A percentile compares a stretch with the other conserved stretches of the same genome.
phyloP scores from a whole-genome alignment of 2,113 vertebrate genomes.

The Periophthalmus modestus region DNA sequence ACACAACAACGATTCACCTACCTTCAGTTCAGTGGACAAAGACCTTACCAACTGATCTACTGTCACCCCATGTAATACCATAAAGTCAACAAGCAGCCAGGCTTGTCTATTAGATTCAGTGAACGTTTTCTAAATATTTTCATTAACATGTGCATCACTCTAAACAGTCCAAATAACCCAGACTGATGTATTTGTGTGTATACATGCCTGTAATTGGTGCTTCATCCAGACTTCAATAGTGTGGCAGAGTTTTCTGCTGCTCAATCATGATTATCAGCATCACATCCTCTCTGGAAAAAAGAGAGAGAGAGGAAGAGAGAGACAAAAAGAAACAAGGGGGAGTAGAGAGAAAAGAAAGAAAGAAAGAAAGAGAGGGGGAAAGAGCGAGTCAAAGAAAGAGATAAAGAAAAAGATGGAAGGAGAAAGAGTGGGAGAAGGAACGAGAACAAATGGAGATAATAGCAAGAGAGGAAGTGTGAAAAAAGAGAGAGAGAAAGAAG shows the following conservation, averaged over 20 bases:
- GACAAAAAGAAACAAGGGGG: neutral
- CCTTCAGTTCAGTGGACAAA: no score
- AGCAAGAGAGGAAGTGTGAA: no score
- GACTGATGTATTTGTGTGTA: neutral
- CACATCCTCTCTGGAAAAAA: neutral
- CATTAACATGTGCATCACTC: neutral
- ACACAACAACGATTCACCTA: no score
- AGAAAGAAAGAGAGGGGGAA: constrained; percentile 10
- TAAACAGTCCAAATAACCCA: neutral
- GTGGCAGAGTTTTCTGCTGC: neutral
- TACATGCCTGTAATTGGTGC: neutral
- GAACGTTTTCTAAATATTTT: neutral
- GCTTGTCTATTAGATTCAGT: neutral
- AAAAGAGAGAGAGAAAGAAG: no score
- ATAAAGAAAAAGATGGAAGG: constrained; percentile 7
- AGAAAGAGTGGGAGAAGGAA: neutral
- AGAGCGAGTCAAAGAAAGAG: no score
- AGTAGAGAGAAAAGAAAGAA: no score
- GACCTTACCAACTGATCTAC: no score
- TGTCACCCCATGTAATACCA: no score
- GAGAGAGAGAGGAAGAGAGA: neutral
- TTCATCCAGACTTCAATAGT: neutral
- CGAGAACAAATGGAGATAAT: neutral
- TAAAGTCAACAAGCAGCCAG: no score
- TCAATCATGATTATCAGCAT: neutral